Evolutionary conservation across 2,113 vertebrate genomes (phyloP).

Genomic region (Boleophthalmus pectinirostris): DNA sequence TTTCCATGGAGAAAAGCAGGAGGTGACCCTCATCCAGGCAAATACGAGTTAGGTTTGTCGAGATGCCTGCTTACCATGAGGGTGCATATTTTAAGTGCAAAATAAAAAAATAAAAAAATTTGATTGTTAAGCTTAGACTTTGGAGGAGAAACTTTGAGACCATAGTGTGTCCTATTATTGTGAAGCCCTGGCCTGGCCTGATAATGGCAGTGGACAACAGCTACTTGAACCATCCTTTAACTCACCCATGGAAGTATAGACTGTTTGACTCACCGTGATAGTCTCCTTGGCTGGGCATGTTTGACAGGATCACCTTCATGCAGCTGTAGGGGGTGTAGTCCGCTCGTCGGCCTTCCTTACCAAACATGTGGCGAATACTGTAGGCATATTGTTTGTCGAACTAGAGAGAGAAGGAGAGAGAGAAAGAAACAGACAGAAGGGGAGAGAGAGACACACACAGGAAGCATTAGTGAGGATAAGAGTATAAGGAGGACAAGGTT

Average conservation of each 20-base stretch:
- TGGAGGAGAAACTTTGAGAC: not conserved
- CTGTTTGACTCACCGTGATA: constrained; percentile 89
- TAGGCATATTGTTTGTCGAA: constrained; percentile 98
- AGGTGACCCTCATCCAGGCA: no score
- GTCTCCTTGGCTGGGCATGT: constrained; percentile 92
- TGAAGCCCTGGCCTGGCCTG: not conserved
- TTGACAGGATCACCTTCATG: constrained; percentile 98
- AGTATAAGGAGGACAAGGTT: constrained; percentile 58
- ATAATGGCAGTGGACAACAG: constrained; percentile 9
- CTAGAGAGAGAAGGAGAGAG: constrained; percentile 70
- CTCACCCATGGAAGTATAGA: constrained; percentile 77
- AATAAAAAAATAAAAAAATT: no score
- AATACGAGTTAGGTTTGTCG: no score
- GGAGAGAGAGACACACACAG: not conserved
- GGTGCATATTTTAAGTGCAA: no score
- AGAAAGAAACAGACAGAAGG: constrained; percentile 11
- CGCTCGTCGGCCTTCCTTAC: constrained; percentile 94
- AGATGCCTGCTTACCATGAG: no score
- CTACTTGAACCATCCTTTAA: constrained; percentile 34
- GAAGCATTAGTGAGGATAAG: constrained; percentile 56
- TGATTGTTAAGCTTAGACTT: not conserved
- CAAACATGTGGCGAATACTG: constrained; percentile 92
- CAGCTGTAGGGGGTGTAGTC: constrained; percentile 98
- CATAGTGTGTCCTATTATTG: not conserved
- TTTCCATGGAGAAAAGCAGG: no score